Percentiles rank a stretch among this genome's conserved stretches.
These are phyloP conservation scores for Tipula lateralis DNA, from an alignment of 2,888 invertebrate species.

Conservation along the genomic window DNA sequence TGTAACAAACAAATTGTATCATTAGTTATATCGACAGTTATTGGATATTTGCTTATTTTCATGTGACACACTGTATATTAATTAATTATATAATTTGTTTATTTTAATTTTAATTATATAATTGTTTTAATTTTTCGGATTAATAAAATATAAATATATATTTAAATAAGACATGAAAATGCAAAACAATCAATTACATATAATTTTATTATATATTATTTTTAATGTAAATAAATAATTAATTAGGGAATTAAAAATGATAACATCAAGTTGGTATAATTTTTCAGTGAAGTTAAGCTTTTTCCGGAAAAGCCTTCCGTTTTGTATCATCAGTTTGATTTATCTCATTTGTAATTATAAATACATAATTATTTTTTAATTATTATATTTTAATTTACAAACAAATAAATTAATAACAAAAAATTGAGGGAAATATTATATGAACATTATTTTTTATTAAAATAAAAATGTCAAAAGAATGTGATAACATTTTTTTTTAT, in stretches of 20 bases:
- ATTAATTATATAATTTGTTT: neutral
- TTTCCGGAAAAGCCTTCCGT: neutral
- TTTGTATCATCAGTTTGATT: neutral
- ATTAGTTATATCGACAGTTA: neutral
- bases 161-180: neutral
- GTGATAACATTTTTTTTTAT: slow-evolving; percentile 24
- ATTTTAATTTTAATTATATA: neutral
- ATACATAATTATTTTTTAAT: neutral
- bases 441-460: slow-evolving; percentile 19
- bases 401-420: neutral
- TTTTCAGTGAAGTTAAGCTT: neutral
- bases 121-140: neutral
- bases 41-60: neutral
- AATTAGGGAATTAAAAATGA: neutral
- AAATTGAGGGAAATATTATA: neutral
- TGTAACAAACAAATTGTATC: slow-evolving; percentile 13
- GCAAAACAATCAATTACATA: neutral
- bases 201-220: neutral
- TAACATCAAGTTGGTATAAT: neutral
- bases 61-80: neutral
- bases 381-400: neutral
- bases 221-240: neutral
- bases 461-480: slow-evolving; percentile 24
- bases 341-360: neutral
- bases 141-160: neutral